Percentiles rank a stretch among this genome's conserved stretches.
phyloP scores from a whole-genome alignment of 2,113 vertebrate species.

The Paratilapia polleni region DNA sequence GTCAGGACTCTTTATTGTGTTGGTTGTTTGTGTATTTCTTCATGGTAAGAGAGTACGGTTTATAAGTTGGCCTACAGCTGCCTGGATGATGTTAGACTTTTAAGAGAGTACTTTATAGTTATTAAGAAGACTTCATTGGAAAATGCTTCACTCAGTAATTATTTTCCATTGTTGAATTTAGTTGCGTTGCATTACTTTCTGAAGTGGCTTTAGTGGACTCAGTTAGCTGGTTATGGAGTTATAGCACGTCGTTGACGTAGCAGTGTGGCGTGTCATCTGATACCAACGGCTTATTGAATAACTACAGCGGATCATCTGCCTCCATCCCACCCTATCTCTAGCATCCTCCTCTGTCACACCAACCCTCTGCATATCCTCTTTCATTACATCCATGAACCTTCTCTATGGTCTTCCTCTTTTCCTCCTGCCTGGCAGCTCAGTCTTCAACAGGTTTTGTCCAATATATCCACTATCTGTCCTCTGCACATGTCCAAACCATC shows the following conservation, averaged over 20 bases:
- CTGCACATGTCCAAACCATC: too few relatives aligned
- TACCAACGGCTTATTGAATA: neutral
- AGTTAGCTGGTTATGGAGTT: neutral
- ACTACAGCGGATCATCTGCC: too few relatives aligned
- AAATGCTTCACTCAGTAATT: neutral
- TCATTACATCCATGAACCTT: too few relatives aligned
- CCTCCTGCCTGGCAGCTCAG: too few relatives aligned
- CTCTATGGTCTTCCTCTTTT: too few relatives aligned
- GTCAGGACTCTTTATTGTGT: neutral
- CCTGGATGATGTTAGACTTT: neutral
- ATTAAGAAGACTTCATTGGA: constrained; percentile 18
- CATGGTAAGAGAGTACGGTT: neutral
- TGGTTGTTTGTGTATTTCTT: neutral
- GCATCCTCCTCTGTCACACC: too few relatives aligned
- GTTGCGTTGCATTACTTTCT: neutral
- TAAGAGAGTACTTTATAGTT: neutral
- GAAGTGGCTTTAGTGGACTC: neutral
- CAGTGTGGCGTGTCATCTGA: neutral
- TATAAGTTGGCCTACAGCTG: neutral
- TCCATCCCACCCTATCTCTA: too few relatives aligned
- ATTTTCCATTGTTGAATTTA: constrained; percentile 18
- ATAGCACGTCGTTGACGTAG: neutral
- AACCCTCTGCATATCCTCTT: too few relatives aligned
- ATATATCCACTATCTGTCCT: too few relatives aligned
- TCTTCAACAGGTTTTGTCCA: too few relatives aligned